These are phyloP conservation scores for Triops longicaudatus DNA, from an alignment of 1,140 invertebrate species.

Conservation along the genomic window DNA sequence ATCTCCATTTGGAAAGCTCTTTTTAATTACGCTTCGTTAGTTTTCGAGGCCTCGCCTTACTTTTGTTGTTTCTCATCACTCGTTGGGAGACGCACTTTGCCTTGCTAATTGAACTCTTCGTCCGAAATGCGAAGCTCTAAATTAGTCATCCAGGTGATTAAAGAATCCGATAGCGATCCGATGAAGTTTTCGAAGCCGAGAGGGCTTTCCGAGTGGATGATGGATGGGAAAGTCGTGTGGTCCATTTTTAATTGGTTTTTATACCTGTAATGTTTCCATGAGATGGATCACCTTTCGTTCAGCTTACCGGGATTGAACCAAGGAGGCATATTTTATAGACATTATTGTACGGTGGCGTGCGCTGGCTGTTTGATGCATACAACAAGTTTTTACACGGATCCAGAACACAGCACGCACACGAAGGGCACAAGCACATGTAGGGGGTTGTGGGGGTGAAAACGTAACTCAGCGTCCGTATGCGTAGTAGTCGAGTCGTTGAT, in stretches of 20 bases:
- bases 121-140: neutral
- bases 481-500: neutral
- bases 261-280: neutral
- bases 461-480: too few relatives aligned
- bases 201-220: neutral
- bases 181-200: neutral
- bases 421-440: neutral
- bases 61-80: neutral
- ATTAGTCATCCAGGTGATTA: neutral
- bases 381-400: neutral
- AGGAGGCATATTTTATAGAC: neutral
- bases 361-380: neutral
- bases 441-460: neutral
- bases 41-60: neutral
- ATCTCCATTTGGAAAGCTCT: neutral
- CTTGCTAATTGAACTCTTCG: neutral
- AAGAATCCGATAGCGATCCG: neutral
- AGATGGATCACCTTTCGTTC: conserved; percentile 2
- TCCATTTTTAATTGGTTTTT: conserved; percentile 12
- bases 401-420: neutral
- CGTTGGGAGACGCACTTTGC: neutral
- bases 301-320: too few relatives aligned
- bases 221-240: conserved; percentile 7
- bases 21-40: neutral
- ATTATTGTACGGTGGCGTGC: neutral